phyloP scores from a whole-genome alignment of 2,797 vertebrate genomes.

The Tapirus indicus region DNA sequence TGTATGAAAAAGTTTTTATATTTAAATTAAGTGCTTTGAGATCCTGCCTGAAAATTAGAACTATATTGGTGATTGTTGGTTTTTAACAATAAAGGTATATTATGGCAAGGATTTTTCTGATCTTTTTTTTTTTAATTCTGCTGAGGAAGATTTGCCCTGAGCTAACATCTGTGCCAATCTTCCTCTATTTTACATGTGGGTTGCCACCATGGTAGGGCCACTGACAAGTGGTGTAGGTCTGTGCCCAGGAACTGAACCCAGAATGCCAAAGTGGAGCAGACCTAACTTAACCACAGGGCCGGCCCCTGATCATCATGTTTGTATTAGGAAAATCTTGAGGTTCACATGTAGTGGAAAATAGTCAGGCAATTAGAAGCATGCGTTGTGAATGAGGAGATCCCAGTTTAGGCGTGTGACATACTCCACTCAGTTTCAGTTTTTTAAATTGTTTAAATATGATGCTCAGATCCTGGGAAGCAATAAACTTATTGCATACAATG shows the following conservation, averaged over 20 bases:
- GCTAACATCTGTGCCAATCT: too few species aligned
- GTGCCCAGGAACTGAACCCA: too few species aligned
- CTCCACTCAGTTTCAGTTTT: not conserved
- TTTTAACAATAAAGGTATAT: not conserved
- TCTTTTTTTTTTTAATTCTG: too few species aligned
- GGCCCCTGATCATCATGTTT: not conserved
- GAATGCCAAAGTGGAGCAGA: too few species aligned
- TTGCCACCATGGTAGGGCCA: too few species aligned
- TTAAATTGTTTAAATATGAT: not conserved
- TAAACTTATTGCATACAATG: not conserved
- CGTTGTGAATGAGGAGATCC: not conserved
- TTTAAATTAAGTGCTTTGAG: not conserved
- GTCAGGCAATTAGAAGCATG: not conserved
- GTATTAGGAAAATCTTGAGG: not conserved
- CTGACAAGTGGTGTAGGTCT: too few species aligned
- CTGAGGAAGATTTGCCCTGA: too few species aligned
- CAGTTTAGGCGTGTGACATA: not conserved
- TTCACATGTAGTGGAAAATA: not conserved
- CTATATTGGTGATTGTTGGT: not conserved
- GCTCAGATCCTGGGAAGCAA: not conserved
- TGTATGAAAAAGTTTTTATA: not conserved
- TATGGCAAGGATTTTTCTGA: not conserved
- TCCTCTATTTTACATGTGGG: too few species aligned
- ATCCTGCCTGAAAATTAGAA: slow-evolving; percentile 15
- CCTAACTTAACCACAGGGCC: too few species aligned